Base-by-base conservation (phyloP, 2,113 vertebrate genomes). In the Polypterus senegalus region DNA sequence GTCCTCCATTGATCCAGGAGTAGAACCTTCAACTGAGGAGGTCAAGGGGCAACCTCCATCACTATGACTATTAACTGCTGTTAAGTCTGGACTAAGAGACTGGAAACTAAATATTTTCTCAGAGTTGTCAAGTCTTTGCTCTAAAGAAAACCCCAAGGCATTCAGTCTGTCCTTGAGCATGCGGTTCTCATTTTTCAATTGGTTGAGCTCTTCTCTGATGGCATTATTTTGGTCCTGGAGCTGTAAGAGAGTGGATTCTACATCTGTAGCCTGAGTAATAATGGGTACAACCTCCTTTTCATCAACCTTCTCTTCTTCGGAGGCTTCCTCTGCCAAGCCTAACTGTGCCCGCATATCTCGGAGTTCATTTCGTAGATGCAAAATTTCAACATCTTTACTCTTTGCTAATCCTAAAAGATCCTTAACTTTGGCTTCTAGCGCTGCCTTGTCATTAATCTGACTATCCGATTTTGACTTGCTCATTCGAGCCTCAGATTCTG, bases 131-230 rank as follows among this genome's bases (percentile, higher is more conserved):
- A 92, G 67, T 66, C 91, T 81, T 75, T 97, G 93, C 61, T 96
- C 94, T 62, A 97, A 73, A 48, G 92, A 97, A 81, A 97, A 97
- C 47, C 94, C 93, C 69, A 97, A 64, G 0, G 94, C 94, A 4
- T 97, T 97, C 48, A 97, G 71, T 3, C 93, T 83, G 70, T 95
- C 93, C 73, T 97, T 97, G 9, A 97, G 73, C 94, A 97, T 97
- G 49, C 93, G 80, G 70, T 97, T 97, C 74, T 97, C 93, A 4
- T 87, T 95, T 71, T 95, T 97, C 9, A 97, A 76, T 70, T 93
- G 83, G 75, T 90, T 91, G 57, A 97, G 89, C 63, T 97, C 91
- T 56, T 88, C 91, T 9, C 90, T 78, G 75, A 97, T 91, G 77
- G 89, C 86, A 45, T 89, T 76, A 70, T 97, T 97, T 74, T 97